These are phyloP conservation scores for Actinia equina DNA, from an alignment of 64 coral and sea anemone genomes.

Conservation along the genomic window DNA sequence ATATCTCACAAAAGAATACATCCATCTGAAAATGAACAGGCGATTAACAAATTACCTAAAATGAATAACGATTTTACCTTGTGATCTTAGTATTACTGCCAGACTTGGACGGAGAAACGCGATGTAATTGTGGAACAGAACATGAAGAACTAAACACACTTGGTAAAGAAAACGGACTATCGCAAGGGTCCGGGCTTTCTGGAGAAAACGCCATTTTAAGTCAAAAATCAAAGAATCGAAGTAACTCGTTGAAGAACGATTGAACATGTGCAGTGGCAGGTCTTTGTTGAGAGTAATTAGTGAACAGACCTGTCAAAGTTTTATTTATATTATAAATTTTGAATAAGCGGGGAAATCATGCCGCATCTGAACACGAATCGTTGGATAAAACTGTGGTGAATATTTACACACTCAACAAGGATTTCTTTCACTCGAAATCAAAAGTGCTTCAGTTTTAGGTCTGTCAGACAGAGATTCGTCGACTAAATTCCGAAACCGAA, in stretches of 20 bases:
- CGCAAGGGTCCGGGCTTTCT: background rate
- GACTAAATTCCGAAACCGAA: background rate
- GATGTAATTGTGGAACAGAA: background rate
- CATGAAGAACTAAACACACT: slow-evolving; percentile 20
- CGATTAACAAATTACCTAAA: background rate
- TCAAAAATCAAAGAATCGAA: background rate
- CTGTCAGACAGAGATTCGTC: background rate
- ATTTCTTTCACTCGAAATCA: background rate
- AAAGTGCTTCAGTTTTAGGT: background rate
- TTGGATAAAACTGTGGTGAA: background rate
- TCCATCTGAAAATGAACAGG: too few species aligned
- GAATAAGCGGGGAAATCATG: background rate
- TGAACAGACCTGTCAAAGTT: background rate
- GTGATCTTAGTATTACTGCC: background rate
- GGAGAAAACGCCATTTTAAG: slow-evolving; percentile 18
- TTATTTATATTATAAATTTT: slow-evolving; percentile 6
- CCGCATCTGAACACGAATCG: background rate
- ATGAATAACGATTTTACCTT: background rate
- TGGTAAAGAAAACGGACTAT: slow-evolving; percentile 7
- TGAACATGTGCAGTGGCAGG: background rate
- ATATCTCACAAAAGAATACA: too few species aligned
- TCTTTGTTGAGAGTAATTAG: background rate
- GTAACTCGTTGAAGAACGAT: background rate
- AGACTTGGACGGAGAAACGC: slow-evolving; percentile 12
- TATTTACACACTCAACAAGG: background rate